A percentile compares a stretch with the other conserved stretches of the same genome.
phyloP scores from a whole-genome alignment of 2,113 vertebrate species.

The Rattus rattus region DNA sequence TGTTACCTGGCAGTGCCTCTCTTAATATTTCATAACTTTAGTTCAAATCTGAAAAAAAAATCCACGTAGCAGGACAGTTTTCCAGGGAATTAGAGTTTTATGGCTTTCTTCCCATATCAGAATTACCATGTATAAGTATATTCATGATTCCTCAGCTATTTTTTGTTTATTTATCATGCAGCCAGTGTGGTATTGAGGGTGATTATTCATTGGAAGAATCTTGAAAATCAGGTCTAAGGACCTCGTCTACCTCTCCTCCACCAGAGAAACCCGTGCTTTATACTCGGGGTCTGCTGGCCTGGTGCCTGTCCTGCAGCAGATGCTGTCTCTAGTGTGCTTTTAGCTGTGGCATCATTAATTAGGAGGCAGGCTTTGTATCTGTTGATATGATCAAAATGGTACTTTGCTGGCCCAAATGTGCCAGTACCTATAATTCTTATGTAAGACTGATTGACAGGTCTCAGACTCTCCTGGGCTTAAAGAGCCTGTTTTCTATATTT shows the following conservation, averaged over 20 bases:
- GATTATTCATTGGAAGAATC: neutral
- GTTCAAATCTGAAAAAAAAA: constrained; percentile 10
- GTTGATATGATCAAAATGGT: constrained; percentile 42
- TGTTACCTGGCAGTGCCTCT: neutral
- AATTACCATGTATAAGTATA: neutral
- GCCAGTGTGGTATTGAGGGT: neutral
- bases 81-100: neutral
- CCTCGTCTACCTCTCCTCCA: neutral
- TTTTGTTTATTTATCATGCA: neutral
- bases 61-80: neutral
- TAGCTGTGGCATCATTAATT: constrained; percentile 13
- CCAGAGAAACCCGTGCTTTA: neutral
- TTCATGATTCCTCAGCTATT: neutral
- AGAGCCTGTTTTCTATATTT: constrained; percentile 83
- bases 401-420: constrained; percentile 20
- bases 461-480: constrained; percentile 78
- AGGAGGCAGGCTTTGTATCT: constrained; percentile 20
- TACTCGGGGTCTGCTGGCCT: neutral
- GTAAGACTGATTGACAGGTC: constrained; percentile 82
- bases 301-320: neutral
- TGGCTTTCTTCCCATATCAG: neutral
- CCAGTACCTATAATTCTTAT: constrained; percentile 69
- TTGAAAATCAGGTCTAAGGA: neutral
- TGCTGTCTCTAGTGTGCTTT: neutral
- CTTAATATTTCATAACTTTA: neutral